Base-by-base conservation (phyloP, 2,888 invertebrate genomes). In the Rhamphomyia laevipes region DNA sequence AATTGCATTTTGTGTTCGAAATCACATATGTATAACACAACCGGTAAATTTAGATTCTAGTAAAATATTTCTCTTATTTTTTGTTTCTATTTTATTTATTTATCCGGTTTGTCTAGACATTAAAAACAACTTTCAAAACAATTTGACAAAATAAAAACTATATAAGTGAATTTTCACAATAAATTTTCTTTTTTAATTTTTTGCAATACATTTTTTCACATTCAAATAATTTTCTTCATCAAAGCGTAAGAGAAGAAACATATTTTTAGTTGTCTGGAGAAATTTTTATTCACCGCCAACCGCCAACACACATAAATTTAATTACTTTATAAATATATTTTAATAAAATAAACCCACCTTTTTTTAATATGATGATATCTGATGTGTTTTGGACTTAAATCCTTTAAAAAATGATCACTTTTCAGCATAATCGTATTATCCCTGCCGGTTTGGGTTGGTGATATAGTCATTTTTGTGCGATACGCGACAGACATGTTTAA, bases 391-490 rank as follows among this genome's bases (percentile, higher is more conserved):
- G 85, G 82, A 63, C 85, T 83, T 55, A 80, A 66, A 66, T 90
- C 86, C 31, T 77, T 71, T 60, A 82, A 78, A 68, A 92, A 94
- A 70, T 94, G 91, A 69, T 93, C 90, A 64, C 90, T 91, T 65
- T 93, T 91, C 18, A 93, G 75, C 82, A 91, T 86, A 35, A 90
- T 85, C 7, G 81, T 78, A 27, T 75, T 73, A 56, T 83, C 80
- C 58, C 77, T 78, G 45, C 77, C 77, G 30, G 77, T 75, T 50
- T 82, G 81, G 45, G 86, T 85, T 0, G 92, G 90, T 16, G 91
- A 82, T 57, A 94, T 85, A 3, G 91, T 85, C 82, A 95, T 85
- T 70, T 92, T 88, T 1, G 92, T 93, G 56, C 94, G 79, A 67
- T 92, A 94, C 9, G 85, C 81, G 11, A 94, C 84, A 21, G 84